phyloP scores from a whole-genome alignment of 1,140 invertebrate genomes.

The Platyura marginata region DNA sequence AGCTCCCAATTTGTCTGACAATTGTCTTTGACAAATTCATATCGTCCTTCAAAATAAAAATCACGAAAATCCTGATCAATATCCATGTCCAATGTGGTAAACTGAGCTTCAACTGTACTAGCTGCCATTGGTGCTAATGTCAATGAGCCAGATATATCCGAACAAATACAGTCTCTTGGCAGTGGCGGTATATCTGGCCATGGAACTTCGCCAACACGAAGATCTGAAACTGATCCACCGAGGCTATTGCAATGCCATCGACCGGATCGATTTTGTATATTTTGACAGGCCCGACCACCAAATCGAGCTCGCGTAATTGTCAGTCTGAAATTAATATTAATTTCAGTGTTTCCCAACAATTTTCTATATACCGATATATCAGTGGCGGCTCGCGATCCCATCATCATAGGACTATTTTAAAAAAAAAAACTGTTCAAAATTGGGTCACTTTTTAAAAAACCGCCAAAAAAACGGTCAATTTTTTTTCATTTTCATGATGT shows the following conservation, averaged over 20 bases:
- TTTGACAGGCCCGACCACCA: conserved; percentile 27
- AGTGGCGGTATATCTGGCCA: conserved; percentile 45
- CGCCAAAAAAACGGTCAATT: too few species aligned
- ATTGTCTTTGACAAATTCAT: conserved; percentile 41
- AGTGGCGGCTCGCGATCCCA: background rate
- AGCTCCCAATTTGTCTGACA: conserved; percentile 41
- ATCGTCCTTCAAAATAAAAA: conserved; percentile 63
- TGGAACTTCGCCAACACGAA: conserved; percentile 51
- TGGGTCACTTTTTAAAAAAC: background rate
- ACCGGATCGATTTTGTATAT: conserved; percentile 24
- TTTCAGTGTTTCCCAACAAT: too few species aligned
- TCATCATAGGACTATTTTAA: too few species aligned
- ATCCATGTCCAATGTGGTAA: conserved; percentile 59
- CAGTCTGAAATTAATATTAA: conserved; percentile 13
- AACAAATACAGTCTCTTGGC: conserved; percentile 53
- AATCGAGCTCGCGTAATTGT: conserved; percentile 43
- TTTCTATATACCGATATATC: too few species aligned
- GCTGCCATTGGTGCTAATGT: conserved; percentile 42
- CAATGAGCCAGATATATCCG: conserved; percentile 39
- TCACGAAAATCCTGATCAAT: conserved; percentile 62
- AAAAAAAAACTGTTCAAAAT: background rate
- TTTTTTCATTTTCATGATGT: background rate
- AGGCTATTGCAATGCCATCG: conserved; percentile 15
- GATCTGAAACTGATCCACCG: conserved; percentile 23
- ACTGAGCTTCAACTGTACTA: conserved; percentile 47